A percentile compares a stretch with the other conserved stretches of the same genome.
Conservation (phyloP, 2,113 vertebrate genomes). For the Sander vitreus region DNA sequence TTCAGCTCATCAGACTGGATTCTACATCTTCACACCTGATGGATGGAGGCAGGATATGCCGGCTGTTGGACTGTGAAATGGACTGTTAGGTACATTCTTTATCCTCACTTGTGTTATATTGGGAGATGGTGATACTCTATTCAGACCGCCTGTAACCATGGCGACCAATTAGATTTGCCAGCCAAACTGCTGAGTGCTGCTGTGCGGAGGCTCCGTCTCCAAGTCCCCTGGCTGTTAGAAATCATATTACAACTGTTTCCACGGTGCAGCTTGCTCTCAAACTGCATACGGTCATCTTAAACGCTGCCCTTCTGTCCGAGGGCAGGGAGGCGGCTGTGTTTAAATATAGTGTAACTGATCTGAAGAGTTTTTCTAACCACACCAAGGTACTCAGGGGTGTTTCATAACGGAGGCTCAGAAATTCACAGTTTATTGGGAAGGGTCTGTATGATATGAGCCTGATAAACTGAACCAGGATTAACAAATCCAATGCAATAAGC, state of each 20-base stretch:
- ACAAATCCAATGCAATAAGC: not conserved
- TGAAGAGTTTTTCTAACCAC: not conserved
- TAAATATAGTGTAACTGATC: not conserved
- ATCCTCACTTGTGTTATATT: slow-evolving; percentile 32
- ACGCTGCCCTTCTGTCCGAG: too few relatives aligned
- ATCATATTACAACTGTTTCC: slow-evolving; percentile 49
- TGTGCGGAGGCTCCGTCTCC: slow-evolving; percentile 42
- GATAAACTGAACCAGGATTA: not conserved
- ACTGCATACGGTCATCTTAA: not conserved
- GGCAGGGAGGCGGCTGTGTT: slow-evolving; percentile 11
- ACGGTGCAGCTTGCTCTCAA: not conserved
- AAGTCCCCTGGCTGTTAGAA: slow-evolving; percentile 37
- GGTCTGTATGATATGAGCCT: not conserved
- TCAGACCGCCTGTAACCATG: slow-evolving; percentile 67
- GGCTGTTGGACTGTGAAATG: slow-evolving; percentile 41
- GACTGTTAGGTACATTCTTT: slow-evolving; percentile 22
- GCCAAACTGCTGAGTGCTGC: slow-evolving; percentile 54
- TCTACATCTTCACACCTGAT: slow-evolving; percentile 18
- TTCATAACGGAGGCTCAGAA: too few relatives aligned
- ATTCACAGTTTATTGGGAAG: not conserved
- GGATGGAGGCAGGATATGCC: not conserved
- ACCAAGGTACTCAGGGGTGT: not conserved
- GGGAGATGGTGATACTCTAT: slow-evolving; percentile 34
- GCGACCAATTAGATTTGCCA: slow-evolving; percentile 69
- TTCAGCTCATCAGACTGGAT: not conserved